Evolutionary conservation across 2,113 vertebrate species (phyloP).

Genomic region (Psilopsiagon aurifrons): DNA sequence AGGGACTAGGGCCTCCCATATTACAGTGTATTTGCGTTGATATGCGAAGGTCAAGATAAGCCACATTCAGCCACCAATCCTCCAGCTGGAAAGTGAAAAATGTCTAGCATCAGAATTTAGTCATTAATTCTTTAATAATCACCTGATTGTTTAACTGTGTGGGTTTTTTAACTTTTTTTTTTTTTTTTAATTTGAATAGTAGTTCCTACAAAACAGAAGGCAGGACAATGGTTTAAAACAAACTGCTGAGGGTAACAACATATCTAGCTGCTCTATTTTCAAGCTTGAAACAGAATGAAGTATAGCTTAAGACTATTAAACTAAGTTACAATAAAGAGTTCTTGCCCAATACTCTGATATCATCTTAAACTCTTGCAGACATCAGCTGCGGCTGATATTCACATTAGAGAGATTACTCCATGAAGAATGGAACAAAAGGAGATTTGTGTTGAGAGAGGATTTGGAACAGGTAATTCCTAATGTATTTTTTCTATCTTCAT

Average conservation of each 20-base stretch:
- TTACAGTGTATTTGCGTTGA: constrained; percentile 91
- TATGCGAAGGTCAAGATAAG: constrained; percentile 89
- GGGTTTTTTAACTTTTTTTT: background rate
- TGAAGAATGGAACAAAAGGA: background rate
- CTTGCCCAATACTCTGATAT: background rate
- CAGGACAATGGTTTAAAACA: background rate
- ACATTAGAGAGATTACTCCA: background rate
- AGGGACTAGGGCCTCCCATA: constrained; percentile 83
- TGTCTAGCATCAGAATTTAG: background rate
- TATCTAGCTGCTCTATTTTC: background rate
- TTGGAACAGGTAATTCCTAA: background rate
- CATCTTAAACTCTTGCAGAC: background rate
- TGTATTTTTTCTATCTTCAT: background rate
- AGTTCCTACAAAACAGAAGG: background rate
- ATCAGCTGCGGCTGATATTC: background rate
- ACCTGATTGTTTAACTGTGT: background rate
- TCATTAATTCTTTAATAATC: background rate
- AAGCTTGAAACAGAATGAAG: background rate
- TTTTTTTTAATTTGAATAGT: background rate
- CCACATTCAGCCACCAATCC: constrained; percentile 93
- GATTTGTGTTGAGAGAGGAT: background rate
- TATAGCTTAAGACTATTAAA: background rate
- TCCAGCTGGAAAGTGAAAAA: constrained; percentile 84
- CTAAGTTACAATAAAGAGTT: background rate
- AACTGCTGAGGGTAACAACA: background rate